Evolutionary conservation across 1,140 invertebrate genomes (phyloP).

Genomic region (Bradysia coprophila): DNA sequence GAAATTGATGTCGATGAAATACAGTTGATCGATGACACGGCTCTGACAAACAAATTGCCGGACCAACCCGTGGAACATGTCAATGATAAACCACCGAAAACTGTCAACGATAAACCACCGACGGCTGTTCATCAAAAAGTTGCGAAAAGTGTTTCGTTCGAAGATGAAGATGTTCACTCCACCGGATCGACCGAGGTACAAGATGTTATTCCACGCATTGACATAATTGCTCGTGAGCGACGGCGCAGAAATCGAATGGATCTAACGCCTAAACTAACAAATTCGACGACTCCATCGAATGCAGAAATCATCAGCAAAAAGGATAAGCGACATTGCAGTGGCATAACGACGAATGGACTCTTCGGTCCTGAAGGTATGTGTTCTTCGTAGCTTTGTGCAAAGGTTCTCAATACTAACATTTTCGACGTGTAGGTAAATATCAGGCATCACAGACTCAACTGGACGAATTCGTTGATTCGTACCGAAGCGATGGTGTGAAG

Average conservation of each 20-base stretch:
- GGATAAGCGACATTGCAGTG: neutral
- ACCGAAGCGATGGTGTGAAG: too few relatives aligned
- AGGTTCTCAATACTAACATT: too few relatives aligned
- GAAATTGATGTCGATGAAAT: neutral
- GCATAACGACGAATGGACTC: neutral
- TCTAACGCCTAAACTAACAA: neutral
- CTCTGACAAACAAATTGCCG: neutral
- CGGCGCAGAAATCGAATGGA: neutral
- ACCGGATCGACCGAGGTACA: neutral
- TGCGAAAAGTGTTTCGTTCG: slow-evolving; percentile 1
- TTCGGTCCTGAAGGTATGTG: slow-evolving; percentile 1
- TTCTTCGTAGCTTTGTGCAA: too few relatives aligned
- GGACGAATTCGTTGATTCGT: too few relatives aligned
- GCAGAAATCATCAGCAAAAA: neutral
- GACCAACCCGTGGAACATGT: neutral
- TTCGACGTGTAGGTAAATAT: too few relatives aligned
- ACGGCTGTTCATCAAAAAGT: neutral
- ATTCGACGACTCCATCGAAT: neutral
- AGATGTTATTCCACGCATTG: neutral
- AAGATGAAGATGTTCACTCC: slow-evolving; percentile 1
- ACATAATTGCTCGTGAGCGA: neutral
- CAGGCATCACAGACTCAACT: too few relatives aligned
- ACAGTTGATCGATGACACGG: neutral
- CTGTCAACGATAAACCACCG: neutral
- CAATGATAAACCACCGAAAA: neutral